Conservation (phyloP, 2,888 invertebrate genomes). For the Lithophane ornitopus region DNA sequence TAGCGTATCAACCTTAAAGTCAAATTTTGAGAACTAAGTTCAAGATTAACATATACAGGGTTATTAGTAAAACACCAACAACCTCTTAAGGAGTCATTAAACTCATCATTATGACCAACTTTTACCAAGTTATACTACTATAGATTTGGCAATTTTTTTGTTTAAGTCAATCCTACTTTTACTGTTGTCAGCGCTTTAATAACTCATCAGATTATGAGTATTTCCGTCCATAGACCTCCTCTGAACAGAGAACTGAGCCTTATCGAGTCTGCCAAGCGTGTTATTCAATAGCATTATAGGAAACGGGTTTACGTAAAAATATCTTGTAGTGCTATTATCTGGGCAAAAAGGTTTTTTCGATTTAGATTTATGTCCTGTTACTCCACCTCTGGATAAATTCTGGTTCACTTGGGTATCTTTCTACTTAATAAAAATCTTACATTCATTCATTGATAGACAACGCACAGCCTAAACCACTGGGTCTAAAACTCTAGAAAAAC, state of each 20-base stretch:
- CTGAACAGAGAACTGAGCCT: slow-evolving; percentile 22
- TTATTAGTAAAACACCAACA: too few species aligned
- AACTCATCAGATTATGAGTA: slow-evolving; percentile 22
- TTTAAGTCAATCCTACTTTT: too few species aligned
- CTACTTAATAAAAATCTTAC: background rate
- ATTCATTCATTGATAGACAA: background rate
- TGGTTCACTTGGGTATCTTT: background rate
- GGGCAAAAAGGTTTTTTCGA: slow-evolving; percentile 44
- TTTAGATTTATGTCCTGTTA: slow-evolving; percentile 40
- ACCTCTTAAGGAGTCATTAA: too few species aligned
- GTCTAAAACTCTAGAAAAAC: too few species aligned
- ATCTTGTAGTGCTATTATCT: slow-evolving; percentile 31
- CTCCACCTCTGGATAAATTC: slow-evolving; percentile 18
- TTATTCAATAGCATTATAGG: slow-evolving; percentile 50
- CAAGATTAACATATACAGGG: too few species aligned
- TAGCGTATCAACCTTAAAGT: too few species aligned
- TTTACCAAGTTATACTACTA: too few species aligned
- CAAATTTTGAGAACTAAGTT: too few species aligned
- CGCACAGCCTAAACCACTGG: too few species aligned
- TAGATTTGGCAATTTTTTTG: too few species aligned
- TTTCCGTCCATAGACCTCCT: slow-evolving; percentile 1
- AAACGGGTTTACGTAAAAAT: slow-evolving; percentile 48
- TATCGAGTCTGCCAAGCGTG: slow-evolving; percentile 40
- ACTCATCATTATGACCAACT: too few species aligned
- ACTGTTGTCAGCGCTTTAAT: too few species aligned